phyloP scores from a whole-genome alignment of 2,888 invertebrate genomes.

The Apomyelois bistriatella region DNA sequence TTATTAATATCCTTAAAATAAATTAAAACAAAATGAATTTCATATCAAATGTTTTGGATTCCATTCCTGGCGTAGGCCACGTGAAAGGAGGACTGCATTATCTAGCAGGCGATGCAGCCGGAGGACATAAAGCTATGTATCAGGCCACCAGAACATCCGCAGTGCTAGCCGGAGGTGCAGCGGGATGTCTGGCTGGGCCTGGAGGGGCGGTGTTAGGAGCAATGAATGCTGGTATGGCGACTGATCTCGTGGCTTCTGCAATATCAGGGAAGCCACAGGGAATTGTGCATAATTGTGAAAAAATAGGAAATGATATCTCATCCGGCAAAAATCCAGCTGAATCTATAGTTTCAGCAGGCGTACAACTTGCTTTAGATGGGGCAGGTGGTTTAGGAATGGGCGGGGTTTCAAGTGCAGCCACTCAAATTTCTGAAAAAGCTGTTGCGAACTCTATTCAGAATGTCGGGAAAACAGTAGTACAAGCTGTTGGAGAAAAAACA shows the following conservation, averaged over 20 bases:
- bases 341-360: slow-evolving; percentile 4
- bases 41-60: neutral
- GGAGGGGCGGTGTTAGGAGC: neutral
- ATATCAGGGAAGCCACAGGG: neutral
- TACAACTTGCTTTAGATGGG: slow-evolving; percentile 4
- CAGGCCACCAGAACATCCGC: neutral
- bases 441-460: neutral
- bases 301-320: neutral
- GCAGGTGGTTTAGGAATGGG: slow-evolving; percentile 11
- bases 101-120: neutral
- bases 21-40: neutral
- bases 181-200: neutral
- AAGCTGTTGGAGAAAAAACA: neutral
- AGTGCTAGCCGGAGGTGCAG: neutral
- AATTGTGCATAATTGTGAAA: slow-evolving; percentile 4
- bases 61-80: neutral
- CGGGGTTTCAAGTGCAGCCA: slow-evolving; percentile 8
- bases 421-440: slow-evolving; percentile 3
- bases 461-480: neutral
- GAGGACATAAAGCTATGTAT: neutral
- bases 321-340: slow-evolving; percentile 5
- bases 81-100: slow-evolving; percentile 2
- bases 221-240: neutral
- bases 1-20: no score
- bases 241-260: neutral